Conservation (phyloP, 2,888 invertebrate species). For the Lamellibrachia satsuma region DNA sequence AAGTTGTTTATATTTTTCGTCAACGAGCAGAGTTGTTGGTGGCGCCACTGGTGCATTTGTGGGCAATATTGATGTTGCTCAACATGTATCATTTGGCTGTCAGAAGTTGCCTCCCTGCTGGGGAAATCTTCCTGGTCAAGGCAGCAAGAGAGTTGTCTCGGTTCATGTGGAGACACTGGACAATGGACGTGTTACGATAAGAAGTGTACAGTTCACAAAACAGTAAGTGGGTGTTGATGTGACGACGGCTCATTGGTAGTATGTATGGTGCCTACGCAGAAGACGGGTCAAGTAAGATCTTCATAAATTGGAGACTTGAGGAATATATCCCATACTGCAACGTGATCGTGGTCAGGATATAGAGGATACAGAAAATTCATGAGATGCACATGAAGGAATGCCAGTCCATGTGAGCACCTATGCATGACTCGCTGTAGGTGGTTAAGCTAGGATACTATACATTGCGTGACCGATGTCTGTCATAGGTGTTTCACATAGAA, state of each 20-base stretch:
- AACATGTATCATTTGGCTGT: not conserved
- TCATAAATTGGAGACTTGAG: not conserved
- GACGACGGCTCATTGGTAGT: not conserved
- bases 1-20: not conserved
- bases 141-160: not conserved
- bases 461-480: not conserved
- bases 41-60: not conserved
- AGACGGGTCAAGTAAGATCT: not conserved
- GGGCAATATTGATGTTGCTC: not conserved
- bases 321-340: not conserved
- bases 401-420: not conserved
- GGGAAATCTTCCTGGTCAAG: not conserved
- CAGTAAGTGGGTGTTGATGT: not conserved
- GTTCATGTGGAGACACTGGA: not conserved
- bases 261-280: slow-evolving; percentile 3
- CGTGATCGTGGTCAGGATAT: slow-evolving; percentile 1
- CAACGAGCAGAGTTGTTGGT: not conserved
- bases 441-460: not conserved
- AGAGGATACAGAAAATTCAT: not conserved
- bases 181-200: not conserved
- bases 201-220: not conserved
- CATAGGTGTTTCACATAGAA: not conserved
- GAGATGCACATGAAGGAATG: not conserved
- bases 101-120: not conserved
- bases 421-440: not conserved